phyloP scores from a whole-genome alignment of 2,797 vertebrate genomes.

The Sebastes umbrosus region DNA sequence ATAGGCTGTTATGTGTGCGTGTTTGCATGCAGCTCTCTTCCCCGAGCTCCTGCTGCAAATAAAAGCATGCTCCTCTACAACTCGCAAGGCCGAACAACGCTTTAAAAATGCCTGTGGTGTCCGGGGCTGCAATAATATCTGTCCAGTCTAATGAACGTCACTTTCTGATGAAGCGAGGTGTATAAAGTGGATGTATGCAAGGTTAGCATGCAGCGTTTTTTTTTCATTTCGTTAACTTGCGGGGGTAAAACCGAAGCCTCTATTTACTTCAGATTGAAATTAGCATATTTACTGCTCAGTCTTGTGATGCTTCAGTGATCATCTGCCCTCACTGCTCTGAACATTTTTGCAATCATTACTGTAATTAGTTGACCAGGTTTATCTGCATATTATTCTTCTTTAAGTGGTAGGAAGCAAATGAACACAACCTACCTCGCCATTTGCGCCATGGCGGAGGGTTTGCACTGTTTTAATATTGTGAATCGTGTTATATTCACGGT shows the following conservation, averaged over 20 bases:
- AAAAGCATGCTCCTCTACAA: constrained; percentile 1
- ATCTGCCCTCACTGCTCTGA: constrained; percentile 37
- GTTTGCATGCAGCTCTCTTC: neutral
- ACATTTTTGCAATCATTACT: constrained; percentile 64
- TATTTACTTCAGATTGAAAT: constrained; percentile 40
- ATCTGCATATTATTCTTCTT: constrained; percentile 55
- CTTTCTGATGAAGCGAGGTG: constrained; percentile 16
- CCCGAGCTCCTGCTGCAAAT: constrained; percentile 5
- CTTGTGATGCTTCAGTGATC: constrained; percentile 57
- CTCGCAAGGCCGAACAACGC: constrained; percentile 6
- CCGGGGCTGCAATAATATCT: constrained; percentile 4
- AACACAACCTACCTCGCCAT: neutral
- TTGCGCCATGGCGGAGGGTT: neutral
- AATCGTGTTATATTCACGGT: neutral
- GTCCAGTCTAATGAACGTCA: constrained; percentile 39
- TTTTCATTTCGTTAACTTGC: constrained; percentile 24
- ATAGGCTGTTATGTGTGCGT: neutral
- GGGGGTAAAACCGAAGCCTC: neutral
- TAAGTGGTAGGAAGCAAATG: constrained; percentile 21
- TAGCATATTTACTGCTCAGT: constrained; percentile 53
- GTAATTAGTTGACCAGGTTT: constrained; percentile 62
- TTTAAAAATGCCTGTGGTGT: constrained; percentile 33
- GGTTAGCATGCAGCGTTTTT: constrained; percentile 15
- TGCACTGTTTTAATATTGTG: neutral
- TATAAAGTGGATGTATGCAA: constrained; percentile 13